Conservation (phyloP, 2,797 vertebrate genomes). For the Oreonectes daqikongensis region DNA sequence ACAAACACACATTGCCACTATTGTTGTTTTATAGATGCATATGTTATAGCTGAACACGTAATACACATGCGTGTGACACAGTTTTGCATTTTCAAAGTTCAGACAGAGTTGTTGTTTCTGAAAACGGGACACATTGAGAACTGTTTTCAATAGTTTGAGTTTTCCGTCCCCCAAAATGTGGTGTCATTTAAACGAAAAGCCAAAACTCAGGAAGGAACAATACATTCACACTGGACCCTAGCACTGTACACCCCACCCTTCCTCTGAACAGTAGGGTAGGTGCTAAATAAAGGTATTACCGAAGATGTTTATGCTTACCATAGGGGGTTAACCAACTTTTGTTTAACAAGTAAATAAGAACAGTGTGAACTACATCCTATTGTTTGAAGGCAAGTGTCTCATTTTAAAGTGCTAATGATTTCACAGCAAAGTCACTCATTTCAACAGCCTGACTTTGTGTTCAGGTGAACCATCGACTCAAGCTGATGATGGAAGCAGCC, state of each 20-base stretch:
- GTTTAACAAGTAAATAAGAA: slow-evolving; percentile 28
- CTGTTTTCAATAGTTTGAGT: no score
- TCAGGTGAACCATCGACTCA: slow-evolving; percentile 8
- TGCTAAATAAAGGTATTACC: slow-evolving; percentile 32
- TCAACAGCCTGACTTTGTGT: neutral
- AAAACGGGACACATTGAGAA: no score
- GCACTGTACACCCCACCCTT: neutral
- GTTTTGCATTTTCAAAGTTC: no score
- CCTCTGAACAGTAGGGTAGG: slow-evolving; percentile 25
- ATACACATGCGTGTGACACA: no score
- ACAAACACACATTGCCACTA: no score
- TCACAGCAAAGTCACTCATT: slow-evolving; percentile 20
- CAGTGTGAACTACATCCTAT: slow-evolving; percentile 30
- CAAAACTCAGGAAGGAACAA: no score
- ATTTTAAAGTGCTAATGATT: slow-evolving; percentile 21
- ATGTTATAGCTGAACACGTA: no score
- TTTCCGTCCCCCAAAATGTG: no score
- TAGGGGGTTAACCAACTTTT: slow-evolving; percentile 21
- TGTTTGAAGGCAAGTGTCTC: slow-evolving; percentile 27
- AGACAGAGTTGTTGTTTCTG: no score
- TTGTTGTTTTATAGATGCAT: no score
- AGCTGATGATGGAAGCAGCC: neutral
- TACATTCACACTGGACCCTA: neutral
- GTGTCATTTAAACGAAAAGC: no score
- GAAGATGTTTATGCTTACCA: neutral